Conservation (phyloP, 2,113 vertebrate genomes). For the Scytalopus superciliaris region DNA sequence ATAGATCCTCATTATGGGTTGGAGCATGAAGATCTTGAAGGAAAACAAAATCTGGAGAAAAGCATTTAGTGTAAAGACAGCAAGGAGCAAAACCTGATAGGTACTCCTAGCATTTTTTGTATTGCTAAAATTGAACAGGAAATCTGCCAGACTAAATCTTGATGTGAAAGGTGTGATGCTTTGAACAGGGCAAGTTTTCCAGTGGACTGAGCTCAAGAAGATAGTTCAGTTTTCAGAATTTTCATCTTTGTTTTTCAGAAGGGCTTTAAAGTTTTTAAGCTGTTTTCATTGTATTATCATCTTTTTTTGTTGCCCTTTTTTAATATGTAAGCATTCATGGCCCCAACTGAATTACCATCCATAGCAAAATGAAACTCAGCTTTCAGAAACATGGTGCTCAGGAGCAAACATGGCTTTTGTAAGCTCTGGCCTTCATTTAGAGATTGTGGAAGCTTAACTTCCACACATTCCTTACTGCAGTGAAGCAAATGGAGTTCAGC, state of each 20-base stretch:
- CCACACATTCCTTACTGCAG: background rate
- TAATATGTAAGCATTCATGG: background rate
- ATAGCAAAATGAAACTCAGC: background rate
- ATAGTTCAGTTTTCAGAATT: background rate
- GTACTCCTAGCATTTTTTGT: background rate
- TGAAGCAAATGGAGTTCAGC: background rate
- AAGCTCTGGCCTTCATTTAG: background rate
- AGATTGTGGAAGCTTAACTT: background rate
- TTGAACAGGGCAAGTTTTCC: background rate
- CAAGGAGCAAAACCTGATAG: background rate
- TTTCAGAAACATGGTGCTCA: background rate
- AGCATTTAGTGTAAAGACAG: background rate
- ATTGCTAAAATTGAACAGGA: background rate
- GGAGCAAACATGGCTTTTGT: background rate
- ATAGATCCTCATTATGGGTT: background rate
- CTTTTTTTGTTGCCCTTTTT: background rate
- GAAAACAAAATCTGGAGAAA: background rate
- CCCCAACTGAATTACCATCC: background rate
- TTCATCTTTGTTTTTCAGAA: background rate
- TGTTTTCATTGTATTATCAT: background rate
- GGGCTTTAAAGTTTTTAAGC: background rate
- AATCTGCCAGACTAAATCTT: background rate
- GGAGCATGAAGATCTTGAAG: background rate
- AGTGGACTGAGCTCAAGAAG: background rate
- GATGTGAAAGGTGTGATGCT: background rate